Conservation (phyloP, 2,888 invertebrate genomes). For the Cryptocheilus praepositus region DNA sequence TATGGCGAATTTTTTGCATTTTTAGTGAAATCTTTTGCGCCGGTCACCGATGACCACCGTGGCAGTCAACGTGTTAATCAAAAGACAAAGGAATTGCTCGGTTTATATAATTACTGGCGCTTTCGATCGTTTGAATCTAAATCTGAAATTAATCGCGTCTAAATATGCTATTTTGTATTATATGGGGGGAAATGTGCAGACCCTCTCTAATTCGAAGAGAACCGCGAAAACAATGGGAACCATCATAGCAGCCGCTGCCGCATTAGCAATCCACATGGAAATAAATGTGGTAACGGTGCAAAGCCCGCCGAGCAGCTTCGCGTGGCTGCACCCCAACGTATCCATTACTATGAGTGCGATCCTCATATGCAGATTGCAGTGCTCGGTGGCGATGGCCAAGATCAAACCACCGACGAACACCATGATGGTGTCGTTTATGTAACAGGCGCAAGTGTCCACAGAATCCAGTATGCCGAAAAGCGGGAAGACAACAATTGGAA, state of each 20-base stretch:
- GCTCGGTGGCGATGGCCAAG: conserved; percentile 91
- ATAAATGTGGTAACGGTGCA: conserved; percentile 73
- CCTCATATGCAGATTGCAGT: conserved; percentile 88
- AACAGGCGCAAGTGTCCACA: conserved; percentile 79
- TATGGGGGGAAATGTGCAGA: conserved; percentile 28
- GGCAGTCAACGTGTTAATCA: too few species aligned
- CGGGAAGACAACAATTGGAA: conserved; percentile 88
- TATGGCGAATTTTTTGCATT: too few species aligned
- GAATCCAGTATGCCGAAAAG: conserved; percentile 77
- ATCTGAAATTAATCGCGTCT: neutral
- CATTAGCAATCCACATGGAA: conserved; percentile 79
- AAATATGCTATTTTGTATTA: too few species aligned
- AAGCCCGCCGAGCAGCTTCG: conserved; percentile 63
- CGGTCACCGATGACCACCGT: too few species aligned
- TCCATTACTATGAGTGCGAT: conserved; percentile 86
- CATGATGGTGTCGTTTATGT: conserved; percentile 84
- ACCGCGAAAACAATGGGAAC: conserved; percentile 76
- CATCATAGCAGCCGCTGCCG: conserved; percentile 77
- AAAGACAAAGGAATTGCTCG: too few species aligned
- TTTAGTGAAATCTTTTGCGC: too few species aligned
- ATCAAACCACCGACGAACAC: conserved; percentile 91
- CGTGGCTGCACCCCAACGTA: conserved; percentile 82
- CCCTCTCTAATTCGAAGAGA: conserved; percentile 73
- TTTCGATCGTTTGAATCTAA: neutral
- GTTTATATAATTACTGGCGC: neutral